A percentile compares a stretch with the other conserved stretches of the same genome.
These are phyloP conservation scores for Myodes glareolus DNA, from an alignment of 2,113 vertebrate species.

Conservation along the genomic window DNA sequence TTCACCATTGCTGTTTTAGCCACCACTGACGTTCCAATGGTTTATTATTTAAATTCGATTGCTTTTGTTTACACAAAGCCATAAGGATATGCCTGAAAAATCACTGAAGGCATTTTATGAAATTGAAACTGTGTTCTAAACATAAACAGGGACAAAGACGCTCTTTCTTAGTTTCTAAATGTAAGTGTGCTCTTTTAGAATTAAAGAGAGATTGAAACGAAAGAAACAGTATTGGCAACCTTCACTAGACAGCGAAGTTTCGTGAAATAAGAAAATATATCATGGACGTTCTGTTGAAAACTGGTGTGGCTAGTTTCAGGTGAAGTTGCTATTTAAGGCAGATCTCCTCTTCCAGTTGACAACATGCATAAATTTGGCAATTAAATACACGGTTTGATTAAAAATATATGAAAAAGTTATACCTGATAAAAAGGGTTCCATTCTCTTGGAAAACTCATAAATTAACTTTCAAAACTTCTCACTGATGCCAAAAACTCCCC, in stretches of 20 bases:
- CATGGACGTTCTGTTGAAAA: slow-evolving; percentile 43
- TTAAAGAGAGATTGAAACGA: not conserved
- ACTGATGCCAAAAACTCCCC: not conserved
- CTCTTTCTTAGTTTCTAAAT: not conserved
- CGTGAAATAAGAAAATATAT: slow-evolving; percentile 1
- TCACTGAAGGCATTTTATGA: not conserved
- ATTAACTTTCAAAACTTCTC: not conserved
- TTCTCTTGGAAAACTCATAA: not conserved
- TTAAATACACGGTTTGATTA: slow-evolving; percentile 22
- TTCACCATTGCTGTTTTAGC: slow-evolving; percentile 29
- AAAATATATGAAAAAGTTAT: slow-evolving; percentile 16
- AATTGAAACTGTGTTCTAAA: not conserved
- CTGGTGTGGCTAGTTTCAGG: not conserved
- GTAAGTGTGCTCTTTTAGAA: not conserved
- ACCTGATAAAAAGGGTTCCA: not conserved
- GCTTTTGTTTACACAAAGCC: slow-evolving; percentile 43
- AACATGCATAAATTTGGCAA: slow-evolving; percentile 29
- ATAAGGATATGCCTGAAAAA: slow-evolving; percentile 27
- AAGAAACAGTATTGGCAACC: not conserved
- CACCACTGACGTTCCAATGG: not conserved
- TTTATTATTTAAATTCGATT: slow-evolving; percentile 21
- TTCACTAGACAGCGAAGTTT: not conserved
- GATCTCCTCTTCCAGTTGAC: slow-evolving; percentile 28
- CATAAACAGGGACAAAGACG: not conserved
- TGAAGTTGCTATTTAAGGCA: slow-evolving; percentile 14